These are phyloP conservation scores for Gisinianus flammeolus DNA, from an alignment of 2,888 invertebrate genomes.

Conservation along the genomic window DNA sequence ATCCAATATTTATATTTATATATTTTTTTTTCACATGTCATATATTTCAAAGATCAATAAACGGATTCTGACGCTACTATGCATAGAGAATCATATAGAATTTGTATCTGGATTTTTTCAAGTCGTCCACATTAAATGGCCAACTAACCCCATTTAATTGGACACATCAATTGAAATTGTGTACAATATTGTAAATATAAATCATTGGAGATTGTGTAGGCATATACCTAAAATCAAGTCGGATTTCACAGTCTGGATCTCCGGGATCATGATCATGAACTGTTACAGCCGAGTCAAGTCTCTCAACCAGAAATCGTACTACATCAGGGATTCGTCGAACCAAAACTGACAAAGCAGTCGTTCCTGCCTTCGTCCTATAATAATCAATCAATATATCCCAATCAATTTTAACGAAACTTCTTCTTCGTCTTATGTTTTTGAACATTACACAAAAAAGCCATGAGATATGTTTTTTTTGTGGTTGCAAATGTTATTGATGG, in stretches of 20 bases:
- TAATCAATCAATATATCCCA: background rate
- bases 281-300: conserved; percentile 77
- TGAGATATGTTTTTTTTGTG: too few relatives aligned
- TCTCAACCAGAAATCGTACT: conserved; percentile 79
- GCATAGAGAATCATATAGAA: too few relatives aligned
- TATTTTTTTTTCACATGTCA: too few relatives aligned
- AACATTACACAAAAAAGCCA: too few relatives aligned
- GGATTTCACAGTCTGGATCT: conserved; percentile 83
- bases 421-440: too few relatives aligned
- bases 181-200: too few relatives aligned
- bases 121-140: too few relatives aligned
- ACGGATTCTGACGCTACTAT: too few relatives aligned
- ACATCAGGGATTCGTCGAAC: conserved; percentile 86
- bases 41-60: background rate
- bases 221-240: conserved; percentile 68
- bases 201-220: background rate
- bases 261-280: conserved; percentile 84
- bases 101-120: too few relatives aligned
- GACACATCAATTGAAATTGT: too few relatives aligned
- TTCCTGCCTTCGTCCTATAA: conserved; percentile 79
- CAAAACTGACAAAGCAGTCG: conserved; percentile 83
- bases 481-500: too few relatives aligned
- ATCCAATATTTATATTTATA: background rate
- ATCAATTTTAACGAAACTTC: too few relatives aligned
- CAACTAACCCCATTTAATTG: conserved; percentile 3